Evolutionary conservation across 2,888 invertebrate genomes (phyloP), one percentile per base, ranked within the genome.

Genomic region (Caenorhabditis sp.): DNA sequence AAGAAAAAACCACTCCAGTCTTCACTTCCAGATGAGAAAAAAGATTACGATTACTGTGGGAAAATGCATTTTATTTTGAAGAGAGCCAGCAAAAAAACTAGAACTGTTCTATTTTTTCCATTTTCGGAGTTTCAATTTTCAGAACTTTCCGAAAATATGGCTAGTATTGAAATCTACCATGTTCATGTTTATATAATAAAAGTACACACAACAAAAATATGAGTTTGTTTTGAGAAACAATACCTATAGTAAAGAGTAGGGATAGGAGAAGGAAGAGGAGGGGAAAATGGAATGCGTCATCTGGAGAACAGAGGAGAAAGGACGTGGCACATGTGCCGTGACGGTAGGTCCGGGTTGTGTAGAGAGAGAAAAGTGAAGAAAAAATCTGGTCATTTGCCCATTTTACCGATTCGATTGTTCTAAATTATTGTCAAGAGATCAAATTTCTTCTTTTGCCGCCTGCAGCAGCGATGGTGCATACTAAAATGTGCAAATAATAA

Each of bases 401-500:
- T 4, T 35, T 35, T 35, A 4, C 31, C 31, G 31, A 35, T 35
- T 69, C 61, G 63, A 19, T 77, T 77, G 77, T 77, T 77, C 69
- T 69, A 56, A 77, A 70, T 77, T 63, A 77, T 77, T 77, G 63
- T 14, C 24, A 16, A 35, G 41, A 51, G 35, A 77, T 77, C 77
- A 51, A 70, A 77, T 77, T 77, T 77, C 77, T 54, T 31, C 14
- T 12, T 8, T 16, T 35, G 8, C 31, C 31, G 14, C n/a, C 59
- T 4, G 19, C 16, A 14, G 10, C n/a, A n/a, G n/a, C n/a, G n/a
- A 28, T n/a, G 5, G 74, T 74, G 74, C 54, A 75, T 75, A 75
- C 75, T 68, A 75, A 75, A 75, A 75, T 75, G 75, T 66, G 75
- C 75, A 75, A 75, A 75, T 66, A 75, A 31, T 31, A 44, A n/a